A percentile compares a stretch with the other conserved stretches of the same genome.
Evolutionary conservation across 2,888 invertebrate genomes (phyloP).

Genomic region (Mechanitis mazaeus): DNA sequence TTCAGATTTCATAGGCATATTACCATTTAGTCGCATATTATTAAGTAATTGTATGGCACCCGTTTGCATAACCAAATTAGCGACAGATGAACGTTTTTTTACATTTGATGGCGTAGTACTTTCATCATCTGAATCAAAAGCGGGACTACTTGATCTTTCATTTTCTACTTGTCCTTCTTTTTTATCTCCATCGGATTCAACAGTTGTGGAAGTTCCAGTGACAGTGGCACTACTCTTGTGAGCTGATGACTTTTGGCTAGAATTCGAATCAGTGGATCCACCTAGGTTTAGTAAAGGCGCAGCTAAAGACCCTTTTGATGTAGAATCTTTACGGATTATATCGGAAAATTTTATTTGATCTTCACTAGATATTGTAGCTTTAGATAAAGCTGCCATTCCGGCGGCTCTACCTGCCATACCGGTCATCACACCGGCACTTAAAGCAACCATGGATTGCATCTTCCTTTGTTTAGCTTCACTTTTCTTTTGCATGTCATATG

Average conservation of each 20-base stretch:
- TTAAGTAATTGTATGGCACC: constrained; percentile 74
- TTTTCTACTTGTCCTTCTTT: constrained; percentile 76
- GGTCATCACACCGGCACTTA: constrained; percentile 92
- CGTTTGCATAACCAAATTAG: constrained; percentile 82
- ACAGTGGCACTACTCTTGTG: constrained; percentile 76
- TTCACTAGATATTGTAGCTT: constrained; percentile 83
- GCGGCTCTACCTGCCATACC: constrained; percentile 93
- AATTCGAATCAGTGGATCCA: constrained; percentile 76
- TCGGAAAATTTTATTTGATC: constrained; percentile 80
- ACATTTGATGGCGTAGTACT: constrained; percentile 79
- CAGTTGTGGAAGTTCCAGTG: constrained; percentile 77
- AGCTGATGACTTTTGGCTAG: constrained; percentile 78
- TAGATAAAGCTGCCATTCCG: constrained; percentile 89
- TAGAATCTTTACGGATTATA: constrained; percentile 56
- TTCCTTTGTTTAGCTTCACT: constrained; percentile 97
- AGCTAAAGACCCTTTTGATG: constrained; percentile 59
- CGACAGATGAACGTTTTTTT: constrained; percentile 80
- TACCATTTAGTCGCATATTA: constrained; percentile 75
- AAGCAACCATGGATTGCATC: constrained; percentile 95
- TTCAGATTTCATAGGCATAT: constrained; percentile 67
- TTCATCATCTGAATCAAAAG: constrained; percentile 97
- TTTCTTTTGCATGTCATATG: constrained; percentile 97
- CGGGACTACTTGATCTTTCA: constrained; percentile 92
- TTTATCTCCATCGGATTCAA: constrained; percentile 66
- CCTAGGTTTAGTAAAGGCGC: constrained; percentile 62